Base-by-base conservation (phyloP, 2,888 invertebrate species). In the Atrina japonica region DNA sequence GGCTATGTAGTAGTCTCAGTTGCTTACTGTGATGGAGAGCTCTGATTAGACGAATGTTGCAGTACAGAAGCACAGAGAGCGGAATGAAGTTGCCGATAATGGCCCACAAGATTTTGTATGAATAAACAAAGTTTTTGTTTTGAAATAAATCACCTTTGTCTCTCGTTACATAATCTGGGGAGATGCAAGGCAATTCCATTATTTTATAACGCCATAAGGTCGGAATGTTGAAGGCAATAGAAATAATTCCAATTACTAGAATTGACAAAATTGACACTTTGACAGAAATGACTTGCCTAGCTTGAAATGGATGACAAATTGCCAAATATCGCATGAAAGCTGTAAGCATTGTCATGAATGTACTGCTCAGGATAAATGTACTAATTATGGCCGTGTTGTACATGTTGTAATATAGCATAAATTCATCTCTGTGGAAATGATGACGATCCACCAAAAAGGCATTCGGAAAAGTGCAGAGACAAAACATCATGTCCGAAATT, bases 271-370 rank as follows among this genome's bases (percentile, higher is more conserved):
- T 92, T 82, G 93, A 92, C 45, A 86, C 82, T 40, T 80, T 94
- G 3, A 81, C 75, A 29, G 94, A 94, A 88, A 94, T 92, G 40
- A 94, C 92, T 5, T 94, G 94, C 53, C 94, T 91, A 11, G 93
- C 92, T 81, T 93, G 93, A 3, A 94, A 93, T 2, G 94, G 94
- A 90, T 94, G 94, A 82, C 94, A 95, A 1, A 95, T 94, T 70
- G 94, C 94, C 30, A 94, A 93, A 89, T 94, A 95, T 56, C 95
- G 92, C 88, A 94, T 95, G 66, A 94, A 92, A 18, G 95, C 95
- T 63, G 95, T 91, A 3, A 94, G 93, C 55, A 94, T 90, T 21
- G 95, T 92, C 94, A 95, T 94, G 92, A 94, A 92, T 6, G 95
- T 95, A 56, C 94, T 94, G 16, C 94, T 93, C n/a, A 94, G 93